Conservation (phyloP, 2,113 vertebrate genomes). For the Ciconia maguari region DNA sequence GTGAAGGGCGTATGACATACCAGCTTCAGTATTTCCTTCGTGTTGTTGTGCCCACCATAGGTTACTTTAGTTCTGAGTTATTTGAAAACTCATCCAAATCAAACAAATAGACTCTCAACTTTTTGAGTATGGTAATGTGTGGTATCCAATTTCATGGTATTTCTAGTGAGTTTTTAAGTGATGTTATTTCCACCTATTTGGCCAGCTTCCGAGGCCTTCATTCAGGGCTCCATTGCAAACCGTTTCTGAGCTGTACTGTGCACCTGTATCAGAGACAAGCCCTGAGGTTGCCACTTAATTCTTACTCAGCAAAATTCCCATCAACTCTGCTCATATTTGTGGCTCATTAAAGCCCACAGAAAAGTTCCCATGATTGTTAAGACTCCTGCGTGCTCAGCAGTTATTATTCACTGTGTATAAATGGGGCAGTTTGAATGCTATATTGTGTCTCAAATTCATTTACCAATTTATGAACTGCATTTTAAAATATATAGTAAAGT, state of each 20-base stretch:
- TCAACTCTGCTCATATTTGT: not conserved
- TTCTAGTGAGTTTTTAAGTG: not conserved
- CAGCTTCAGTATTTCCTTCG: not conserved
- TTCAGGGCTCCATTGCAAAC: not conserved
- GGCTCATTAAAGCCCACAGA: not conserved
- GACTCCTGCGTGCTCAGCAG: rapidly evolving
- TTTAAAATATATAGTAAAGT: not conserved
- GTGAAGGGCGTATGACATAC: not conserved
- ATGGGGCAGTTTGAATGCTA: not conserved
- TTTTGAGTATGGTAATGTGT: not conserved
- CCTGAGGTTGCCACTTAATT: not conserved
- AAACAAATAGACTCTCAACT: not conserved
- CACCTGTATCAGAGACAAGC: constrained; percentile 7
- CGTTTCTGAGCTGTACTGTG: not conserved
- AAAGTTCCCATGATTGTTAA: not conserved
- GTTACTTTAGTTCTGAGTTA: not conserved
- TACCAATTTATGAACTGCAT: not conserved
- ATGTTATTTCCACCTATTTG: not conserved
- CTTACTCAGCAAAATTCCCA: constrained; percentile 22
- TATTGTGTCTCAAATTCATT: not conserved
- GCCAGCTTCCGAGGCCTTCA: not conserved
- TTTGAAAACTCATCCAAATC: constrained; percentile 20
- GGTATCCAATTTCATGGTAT: not conserved
- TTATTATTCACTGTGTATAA: not conserved
- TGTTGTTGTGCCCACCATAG: not conserved